A percentile compares a stretch with the other conserved stretches of the same genome.
Conservation (phyloP, 2,888 invertebrate species). For the Protodeltote pygarga region DNA sequence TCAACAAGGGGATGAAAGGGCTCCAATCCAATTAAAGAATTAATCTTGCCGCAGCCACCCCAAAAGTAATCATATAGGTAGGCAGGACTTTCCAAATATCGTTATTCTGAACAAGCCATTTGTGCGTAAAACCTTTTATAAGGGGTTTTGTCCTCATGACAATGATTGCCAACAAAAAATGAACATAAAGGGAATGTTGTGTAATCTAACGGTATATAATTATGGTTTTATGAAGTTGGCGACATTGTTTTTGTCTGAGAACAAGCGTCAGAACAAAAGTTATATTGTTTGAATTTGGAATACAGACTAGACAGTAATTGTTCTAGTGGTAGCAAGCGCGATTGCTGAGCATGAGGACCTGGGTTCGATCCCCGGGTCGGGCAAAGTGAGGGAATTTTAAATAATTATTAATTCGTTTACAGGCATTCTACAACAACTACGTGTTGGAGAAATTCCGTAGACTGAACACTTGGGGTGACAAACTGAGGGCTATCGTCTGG, state of each 20-base stretch:
- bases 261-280: too few species aligned
- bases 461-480: constrained; percentile 88
- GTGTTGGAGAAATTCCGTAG: constrained; percentile 88
- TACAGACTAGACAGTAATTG: too few species aligned
- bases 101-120: not conserved
- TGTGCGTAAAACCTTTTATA: constrained; percentile 12
- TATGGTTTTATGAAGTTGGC: not conserved
- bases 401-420: constrained; percentile 48
- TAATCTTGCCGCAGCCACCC: too few species aligned
- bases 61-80: too few species aligned
- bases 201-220: not conserved
- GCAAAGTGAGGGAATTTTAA: too few species aligned
- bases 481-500: constrained; percentile 91
- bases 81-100: too few species aligned
- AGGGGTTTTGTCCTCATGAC: constrained; percentile 12
- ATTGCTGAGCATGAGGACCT: too few species aligned
- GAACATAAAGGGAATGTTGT: not conserved
- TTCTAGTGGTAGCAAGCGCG: too few species aligned
- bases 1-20: not conserved
- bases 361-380: too few species aligned
- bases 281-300: too few species aligned
- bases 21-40: constrained; percentile 18
- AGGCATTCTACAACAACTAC: constrained; percentile 92
- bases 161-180: constrained; percentile 13
- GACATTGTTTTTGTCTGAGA: not conserved